Evolutionary conservation across 2,113 vertebrate species (phyloP), one percentile per base, ranked within the genome.

Genomic region (Pteronura brasiliensis): DNA sequence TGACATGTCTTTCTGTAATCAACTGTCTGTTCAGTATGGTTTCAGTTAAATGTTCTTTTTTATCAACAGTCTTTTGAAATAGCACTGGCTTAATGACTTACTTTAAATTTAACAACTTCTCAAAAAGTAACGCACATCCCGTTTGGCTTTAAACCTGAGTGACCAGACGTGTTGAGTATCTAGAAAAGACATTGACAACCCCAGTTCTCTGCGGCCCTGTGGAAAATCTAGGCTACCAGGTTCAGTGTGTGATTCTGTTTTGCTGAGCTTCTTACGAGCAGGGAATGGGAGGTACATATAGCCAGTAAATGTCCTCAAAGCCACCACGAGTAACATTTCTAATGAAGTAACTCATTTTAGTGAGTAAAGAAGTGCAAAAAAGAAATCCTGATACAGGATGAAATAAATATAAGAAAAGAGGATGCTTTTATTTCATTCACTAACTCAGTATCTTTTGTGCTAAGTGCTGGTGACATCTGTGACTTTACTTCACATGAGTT

Each of bases 1-100:
- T 98, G 98, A 99, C 99, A 99, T 99, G 99, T 99, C 99, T 98
- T 98, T 98, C 99, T 99, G 86, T 98, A 99, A 99, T 99, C 98
- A 98, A 98, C 98, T 98, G 98, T 99, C 99, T 99, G 99, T 97
- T 99, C 98, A 98, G 98, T 98, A 98, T 98, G 99, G 98, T 98
- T 99, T 98, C 97, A 98, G 98, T 98, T 98, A 98, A 98, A 97
- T 97, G 96, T 98, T 98, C 97, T 98, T 98, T 98, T 98, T 98
- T 98, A 99, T 98, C 97, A 98, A 96, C 97, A 98, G 96, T 97
- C 96, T 98, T 98, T 98, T 96, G 98, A 97, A 98, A 98, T 98
- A 98, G 97, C 97, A 90, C 96, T 97, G 96, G 93, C 97, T 97
- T 76, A 94, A 86, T 98, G 98, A 97, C 90, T 97, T 98, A 97